phyloP scores from a whole-genome alignment of 2,113 vertebrate species.

The Telmatochromis brichardi region DNA sequence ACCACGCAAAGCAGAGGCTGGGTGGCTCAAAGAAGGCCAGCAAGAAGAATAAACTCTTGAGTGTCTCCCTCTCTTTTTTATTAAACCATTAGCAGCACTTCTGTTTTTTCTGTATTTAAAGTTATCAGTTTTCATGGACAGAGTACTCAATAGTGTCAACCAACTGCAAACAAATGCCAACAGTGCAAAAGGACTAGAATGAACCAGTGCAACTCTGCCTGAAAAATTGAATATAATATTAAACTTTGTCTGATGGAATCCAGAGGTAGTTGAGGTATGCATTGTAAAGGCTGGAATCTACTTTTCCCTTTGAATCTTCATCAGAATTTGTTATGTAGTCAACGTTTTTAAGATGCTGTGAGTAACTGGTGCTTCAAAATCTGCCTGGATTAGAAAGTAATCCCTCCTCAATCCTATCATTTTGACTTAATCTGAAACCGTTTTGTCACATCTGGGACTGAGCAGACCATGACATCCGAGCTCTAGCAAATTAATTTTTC shows the following conservation, averaged over 20 bases:
- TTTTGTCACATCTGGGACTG: not conserved
- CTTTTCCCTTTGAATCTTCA: not conserved
- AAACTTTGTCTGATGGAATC: not conserved
- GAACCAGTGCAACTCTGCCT: not conserved
- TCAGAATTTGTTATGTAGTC: not conserved
- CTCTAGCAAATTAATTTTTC: constrained; percentile 16
- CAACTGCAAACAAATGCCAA: not conserved
- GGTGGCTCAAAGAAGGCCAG: not conserved
- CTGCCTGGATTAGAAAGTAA: not conserved
- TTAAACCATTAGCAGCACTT: not conserved
- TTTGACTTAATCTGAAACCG: constrained; percentile 18
- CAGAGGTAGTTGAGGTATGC: not conserved
- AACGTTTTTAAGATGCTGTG: not conserved
- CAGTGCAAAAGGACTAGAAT: not conserved
- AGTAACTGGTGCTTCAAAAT: not conserved
- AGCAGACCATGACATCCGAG: constrained; percentile 8
- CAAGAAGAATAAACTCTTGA: not conserved
- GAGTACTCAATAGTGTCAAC: not conserved
- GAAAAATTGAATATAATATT: not conserved
- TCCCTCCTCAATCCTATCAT: not conserved
- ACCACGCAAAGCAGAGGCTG: not conserved
- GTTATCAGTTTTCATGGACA: not conserved
- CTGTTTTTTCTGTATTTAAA: not conserved
- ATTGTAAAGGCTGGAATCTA: not conserved
- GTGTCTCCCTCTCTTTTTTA: not conserved